Evolutionary conservation across 2,113 vertebrate genomes (phyloP).

Genomic region (Mustelus asterias): DNA sequence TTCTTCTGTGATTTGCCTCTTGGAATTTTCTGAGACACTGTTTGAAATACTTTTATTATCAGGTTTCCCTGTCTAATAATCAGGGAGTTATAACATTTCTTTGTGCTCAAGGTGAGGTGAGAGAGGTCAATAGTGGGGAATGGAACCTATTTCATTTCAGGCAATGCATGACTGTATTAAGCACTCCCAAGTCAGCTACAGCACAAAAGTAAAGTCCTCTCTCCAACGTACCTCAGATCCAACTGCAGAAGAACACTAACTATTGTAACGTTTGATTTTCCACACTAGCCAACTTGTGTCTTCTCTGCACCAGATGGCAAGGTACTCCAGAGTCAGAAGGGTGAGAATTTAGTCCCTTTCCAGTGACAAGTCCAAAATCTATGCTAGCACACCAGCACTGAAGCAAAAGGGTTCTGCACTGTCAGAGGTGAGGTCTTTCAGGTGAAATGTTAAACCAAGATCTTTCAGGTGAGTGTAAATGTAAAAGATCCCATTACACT

Average conservation of each 20-base stretch:
- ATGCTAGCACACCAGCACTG: background rate
- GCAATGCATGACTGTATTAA: background rate
- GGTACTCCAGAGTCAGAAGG: background rate
- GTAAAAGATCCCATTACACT: too few species aligned
- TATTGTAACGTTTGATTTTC: background rate
- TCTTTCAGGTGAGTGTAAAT: background rate
- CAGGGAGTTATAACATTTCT: background rate
- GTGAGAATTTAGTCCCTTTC: too few species aligned
- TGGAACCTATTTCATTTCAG: background rate
- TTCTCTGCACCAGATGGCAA: background rate
- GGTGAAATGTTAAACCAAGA: background rate
- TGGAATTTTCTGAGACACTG: background rate
- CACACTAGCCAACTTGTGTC: background rate
- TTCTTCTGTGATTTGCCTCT: background rate
- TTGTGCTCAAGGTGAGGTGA: background rate
- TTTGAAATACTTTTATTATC: background rate
- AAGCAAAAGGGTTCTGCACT: background rate
- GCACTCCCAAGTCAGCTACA: background rate
- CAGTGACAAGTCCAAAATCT: background rate
- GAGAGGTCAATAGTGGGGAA: background rate
- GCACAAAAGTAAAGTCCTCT: background rate
- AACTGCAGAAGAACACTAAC: background rate
- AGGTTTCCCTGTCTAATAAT: background rate
- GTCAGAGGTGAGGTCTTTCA: background rate
- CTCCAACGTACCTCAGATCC: background rate